phyloP scores from a whole-genome alignment of 2,113 vertebrate species.

The Gymnarchus niloticus region DNA sequence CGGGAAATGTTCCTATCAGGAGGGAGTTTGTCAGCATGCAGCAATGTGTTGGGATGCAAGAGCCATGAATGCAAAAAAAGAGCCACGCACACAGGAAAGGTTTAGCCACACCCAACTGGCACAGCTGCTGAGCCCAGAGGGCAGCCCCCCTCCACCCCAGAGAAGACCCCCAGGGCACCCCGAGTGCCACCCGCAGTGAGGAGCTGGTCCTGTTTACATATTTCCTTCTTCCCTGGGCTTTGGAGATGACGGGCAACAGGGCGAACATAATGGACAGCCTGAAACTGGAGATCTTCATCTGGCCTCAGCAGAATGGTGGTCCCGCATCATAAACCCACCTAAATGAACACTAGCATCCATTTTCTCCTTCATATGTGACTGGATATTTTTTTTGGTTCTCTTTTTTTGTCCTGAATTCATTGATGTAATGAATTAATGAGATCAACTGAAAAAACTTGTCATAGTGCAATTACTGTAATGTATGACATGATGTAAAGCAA shows the following conservation, averaged over 20 bases:
- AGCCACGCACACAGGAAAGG: too few species aligned
- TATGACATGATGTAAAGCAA: constrained; percentile 5
- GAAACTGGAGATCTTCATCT: background rate
- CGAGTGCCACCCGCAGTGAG: background rate
- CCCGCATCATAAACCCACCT: background rate
- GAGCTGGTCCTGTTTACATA: constrained; percentile 10
- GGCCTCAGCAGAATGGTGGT: background rate
- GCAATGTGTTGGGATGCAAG: background rate
- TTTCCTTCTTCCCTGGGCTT: background rate
- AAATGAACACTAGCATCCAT: background rate
- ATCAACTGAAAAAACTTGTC: background rate
- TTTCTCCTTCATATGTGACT: background rate
- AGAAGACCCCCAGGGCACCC: background rate
- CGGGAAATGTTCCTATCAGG: background rate
- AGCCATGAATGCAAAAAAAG: too few species aligned
- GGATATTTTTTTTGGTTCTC: background rate
- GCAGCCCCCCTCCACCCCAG: background rate
- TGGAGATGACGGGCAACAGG: background rate
- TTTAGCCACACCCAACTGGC: too few species aligned
- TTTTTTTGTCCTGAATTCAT: background rate
- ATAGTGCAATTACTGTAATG: constrained; percentile 20
- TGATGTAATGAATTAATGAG: background rate
- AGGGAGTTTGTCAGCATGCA: background rate
- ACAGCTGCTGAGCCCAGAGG: constrained; percentile 28
- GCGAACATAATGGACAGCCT: background rate